Evolutionary conservation across 1,140 invertebrate genomes (phyloP), one percentile per base, ranked within the genome.

Genomic region (Dendroctonus valens): DNA sequence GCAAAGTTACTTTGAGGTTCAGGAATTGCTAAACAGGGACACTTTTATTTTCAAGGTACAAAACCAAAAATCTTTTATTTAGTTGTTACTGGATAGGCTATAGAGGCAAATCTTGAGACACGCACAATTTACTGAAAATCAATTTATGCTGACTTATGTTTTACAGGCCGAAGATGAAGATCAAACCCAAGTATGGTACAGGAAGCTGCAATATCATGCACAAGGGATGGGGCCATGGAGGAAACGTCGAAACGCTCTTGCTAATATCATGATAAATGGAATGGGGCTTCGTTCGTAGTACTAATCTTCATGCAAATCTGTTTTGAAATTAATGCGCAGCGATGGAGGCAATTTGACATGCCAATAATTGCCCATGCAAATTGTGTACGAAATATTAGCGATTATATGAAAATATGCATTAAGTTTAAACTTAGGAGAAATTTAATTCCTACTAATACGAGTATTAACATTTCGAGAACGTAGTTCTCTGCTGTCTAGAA

Each of bases 221-320:
- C 91, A 94, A 77, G 91, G 92, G 48, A 87, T 96, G 51, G 94
- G 94, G 42, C 86, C 89, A 9, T 98, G 95, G 95, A 84, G 94
- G 65, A 90, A 90, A 79, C 82, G 95, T 73, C 83, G 95, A 14
- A 94, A 94, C 73, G 95, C 94, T 0, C 81, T 98, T 65, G 93
- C 94, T 41, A 97, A 97, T 79, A 97, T 97, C 67, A 96, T 97
- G 93, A 94, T 95, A 73, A 95, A 93, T 77, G 91, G 91, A 38
- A 91, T 91, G 88, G 82, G 78, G 46, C 70, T 79, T 38, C 66
- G 81, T 61, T 77, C 79, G 5, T 81, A 78, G 69, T 46, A 46
- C 42, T 11, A 46, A 26, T 26, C 26, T 26, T 26, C 26, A 26
- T 26, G 26, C 26, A 26, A 26, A 26, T 26, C 26, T 26, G 26